Conservation (phyloP, 2,888 invertebrate genomes). For the Hemaris fuciformis region DNA sequence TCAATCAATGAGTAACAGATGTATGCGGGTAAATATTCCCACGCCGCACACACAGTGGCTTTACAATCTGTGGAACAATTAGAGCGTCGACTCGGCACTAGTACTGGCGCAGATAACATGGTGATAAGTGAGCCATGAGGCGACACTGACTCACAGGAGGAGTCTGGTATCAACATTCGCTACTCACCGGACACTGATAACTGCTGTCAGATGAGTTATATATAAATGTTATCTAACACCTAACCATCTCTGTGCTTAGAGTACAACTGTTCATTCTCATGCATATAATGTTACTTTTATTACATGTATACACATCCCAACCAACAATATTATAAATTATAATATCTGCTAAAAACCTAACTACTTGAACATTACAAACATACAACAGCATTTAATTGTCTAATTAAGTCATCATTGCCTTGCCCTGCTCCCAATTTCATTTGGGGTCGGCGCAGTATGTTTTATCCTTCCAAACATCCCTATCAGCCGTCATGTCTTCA, state of each 20-base stretch:
- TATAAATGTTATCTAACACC: background rate
- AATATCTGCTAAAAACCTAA: too few relatives aligned
- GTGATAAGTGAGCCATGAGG: background rate
- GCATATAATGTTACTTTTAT: background rate
- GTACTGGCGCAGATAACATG: background rate
- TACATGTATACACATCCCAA: background rate
- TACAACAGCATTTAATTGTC: too few relatives aligned
- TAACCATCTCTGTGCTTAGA: background rate
- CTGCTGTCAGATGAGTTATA: conserved; percentile 8
- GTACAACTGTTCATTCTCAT: background rate
- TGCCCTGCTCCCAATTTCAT: too few relatives aligned
- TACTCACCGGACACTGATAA: conserved; percentile 10
- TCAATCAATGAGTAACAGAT: background rate
- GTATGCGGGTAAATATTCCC: background rate
- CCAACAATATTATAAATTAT: too few relatives aligned
- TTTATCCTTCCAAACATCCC: too few relatives aligned
- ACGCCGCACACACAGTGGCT: background rate
- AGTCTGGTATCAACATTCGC: background rate
- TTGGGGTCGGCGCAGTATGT: too few relatives aligned
- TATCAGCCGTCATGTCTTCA: too few relatives aligned
- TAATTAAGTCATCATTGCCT: too few relatives aligned
- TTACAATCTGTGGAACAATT: background rate
- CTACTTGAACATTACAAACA: too few relatives aligned
- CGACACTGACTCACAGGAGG: background rate
- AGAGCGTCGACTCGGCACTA: background rate